Percentiles rank a stretch among this genome's conserved stretches.
These are phyloP conservation scores for Pomacea canaliculata DNA, from an alignment of 2,888 invertebrate genomes.

Conservation along the genomic window DNA sequence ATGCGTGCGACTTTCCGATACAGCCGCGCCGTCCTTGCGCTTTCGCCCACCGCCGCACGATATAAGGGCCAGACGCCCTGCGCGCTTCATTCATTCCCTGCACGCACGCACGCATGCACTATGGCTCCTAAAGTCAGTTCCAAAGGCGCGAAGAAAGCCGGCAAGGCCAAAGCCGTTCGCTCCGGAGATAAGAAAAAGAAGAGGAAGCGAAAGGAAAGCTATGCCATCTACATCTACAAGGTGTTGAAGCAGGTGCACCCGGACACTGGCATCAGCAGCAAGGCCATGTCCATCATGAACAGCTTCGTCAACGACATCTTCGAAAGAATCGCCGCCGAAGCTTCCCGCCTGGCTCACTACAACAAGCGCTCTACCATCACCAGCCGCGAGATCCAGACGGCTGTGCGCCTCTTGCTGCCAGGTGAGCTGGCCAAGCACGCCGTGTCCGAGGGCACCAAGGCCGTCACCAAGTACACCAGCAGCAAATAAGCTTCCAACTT, in stretches of 20 bases:
- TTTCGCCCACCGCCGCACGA: not conserved
- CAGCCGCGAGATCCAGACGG: conserved; percentile 79
- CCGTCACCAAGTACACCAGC: conserved; percentile 67
- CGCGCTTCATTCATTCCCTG: not conserved
- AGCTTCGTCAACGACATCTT: conserved; percentile 62
- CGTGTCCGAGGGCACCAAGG: conserved; percentile 62
- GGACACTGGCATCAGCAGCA: conserved; percentile 59
- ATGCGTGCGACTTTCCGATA: not conserved
- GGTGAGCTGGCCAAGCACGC: conserved; percentile 82
- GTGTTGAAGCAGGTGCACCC: conserved; percentile 62
- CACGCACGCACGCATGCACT: too few species aligned
- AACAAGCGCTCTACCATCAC: conserved; percentile 71
- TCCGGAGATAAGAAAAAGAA: conserved; percentile 56
- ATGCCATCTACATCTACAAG: conserved; percentile 58
- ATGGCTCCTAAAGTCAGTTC: conserved; percentile 24
- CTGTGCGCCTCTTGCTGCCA: conserved; percentile 78
- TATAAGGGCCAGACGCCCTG: not conserved
- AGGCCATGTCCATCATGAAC: conserved; percentile 51
- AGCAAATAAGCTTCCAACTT: conserved; percentile 39
- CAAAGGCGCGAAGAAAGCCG: conserved; percentile 53
- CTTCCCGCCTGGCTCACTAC: conserved; percentile 50
- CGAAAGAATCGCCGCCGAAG: conserved; percentile 56
- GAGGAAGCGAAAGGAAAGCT: conserved; percentile 52
- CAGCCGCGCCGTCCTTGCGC: not conserved
- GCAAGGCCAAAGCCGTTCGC: conserved; percentile 48